Conservation (phyloP, 2,797 vertebrate genomes). For the Enteromius afrohamiltoni region DNA sequence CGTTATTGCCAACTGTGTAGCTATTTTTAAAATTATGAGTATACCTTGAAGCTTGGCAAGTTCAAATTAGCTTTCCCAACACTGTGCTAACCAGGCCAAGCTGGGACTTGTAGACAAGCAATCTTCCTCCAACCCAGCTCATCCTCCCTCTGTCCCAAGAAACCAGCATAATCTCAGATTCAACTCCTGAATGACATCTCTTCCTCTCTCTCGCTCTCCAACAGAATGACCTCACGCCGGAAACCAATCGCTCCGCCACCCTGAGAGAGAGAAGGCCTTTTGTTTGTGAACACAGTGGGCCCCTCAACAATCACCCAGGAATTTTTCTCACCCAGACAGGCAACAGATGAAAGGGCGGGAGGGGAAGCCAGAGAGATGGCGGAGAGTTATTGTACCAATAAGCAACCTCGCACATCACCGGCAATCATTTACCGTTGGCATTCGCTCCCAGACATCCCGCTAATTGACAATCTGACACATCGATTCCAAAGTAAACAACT, state of each 20-base stretch:
- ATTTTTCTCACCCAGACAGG: conserved; percentile 65
- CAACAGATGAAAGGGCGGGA: conserved; percentile 52
- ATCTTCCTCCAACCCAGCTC: neutral
- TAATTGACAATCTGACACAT: conserved; percentile 39
- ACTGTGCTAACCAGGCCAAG: conserved; percentile 25
- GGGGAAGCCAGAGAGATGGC: conserved; percentile 40
- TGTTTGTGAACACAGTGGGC: conserved; percentile 76
- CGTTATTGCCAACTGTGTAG: neutral
- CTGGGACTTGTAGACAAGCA: conserved; percentile 41
- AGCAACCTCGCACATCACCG: conserved; percentile 40
- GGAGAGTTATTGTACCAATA: conserved; percentile 49
- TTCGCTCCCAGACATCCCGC: conserved; percentile 15
- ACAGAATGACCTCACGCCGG: conserved; percentile 79
- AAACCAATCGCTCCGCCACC: conserved; percentile 73
- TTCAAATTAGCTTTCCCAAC: conserved; percentile 3
- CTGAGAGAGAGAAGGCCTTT: conserved; percentile 74
- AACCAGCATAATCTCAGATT: conserved; percentile 47
- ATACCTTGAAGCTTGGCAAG: neutral
- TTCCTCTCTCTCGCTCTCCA: conserved; percentile 64
- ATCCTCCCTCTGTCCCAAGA: conserved; percentile 39
- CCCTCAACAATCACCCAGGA: conserved; percentile 78
- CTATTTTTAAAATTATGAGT: neutral
- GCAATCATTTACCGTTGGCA: conserved; percentile 56
- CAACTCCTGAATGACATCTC: conserved; percentile 49
- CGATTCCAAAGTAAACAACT: conserved; percentile 19